Base-by-base conservation (phyloP, 2,888 invertebrate species). In the Drosophila demipolita region DNA sequence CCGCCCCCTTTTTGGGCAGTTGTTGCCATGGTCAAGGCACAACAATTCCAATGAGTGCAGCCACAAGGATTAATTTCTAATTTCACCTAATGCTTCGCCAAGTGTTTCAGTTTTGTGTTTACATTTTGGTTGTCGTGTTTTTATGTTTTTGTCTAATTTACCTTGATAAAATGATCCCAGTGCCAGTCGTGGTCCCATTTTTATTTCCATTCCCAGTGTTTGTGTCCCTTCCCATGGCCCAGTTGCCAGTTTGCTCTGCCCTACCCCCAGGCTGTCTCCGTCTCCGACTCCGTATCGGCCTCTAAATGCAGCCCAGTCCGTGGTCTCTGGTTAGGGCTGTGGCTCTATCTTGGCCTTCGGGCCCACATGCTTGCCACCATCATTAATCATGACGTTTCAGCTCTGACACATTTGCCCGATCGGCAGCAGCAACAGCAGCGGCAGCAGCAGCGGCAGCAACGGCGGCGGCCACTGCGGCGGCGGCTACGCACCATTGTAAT, bases 331-430 rank as follows among this genome's bases (percentile, higher is more conserved):
- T 42, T 73, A 40, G 55, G 58, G 32, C 61, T 54, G 64, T 66
- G 73, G 58, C 50, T 72, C 68, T 68, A 74, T 62, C 66, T 62
- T 50, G 69, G 85, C 85, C 72, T 84, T 82, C 85, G 82, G 80
- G 86, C 90, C 91, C 91, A 91, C 91, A 92, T 92, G 92, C 90
- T 77, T 77, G 81, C 82, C 81, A 78, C 73, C 85, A 92, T 93
- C 92, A 92, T 92, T 92, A 92, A 92, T 92, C 92, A 92, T 91
- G 90, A 90, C 89, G 85, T 91, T 90, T 91, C 91, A 87, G 87
- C 90, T 89, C 87, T 87, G 91, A 90, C 87, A 93, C 92, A 91
- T 91, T 91, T 88, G 87, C 87, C 87, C 91, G 91, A 91, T 91
- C 91, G 86, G 86, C 91, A 89, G 89, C 83, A 72, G 73, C 66